phyloP scores from a whole-genome alignment of 2,888 invertebrate genomes.

The Tolmerus cingulatus region DNA sequence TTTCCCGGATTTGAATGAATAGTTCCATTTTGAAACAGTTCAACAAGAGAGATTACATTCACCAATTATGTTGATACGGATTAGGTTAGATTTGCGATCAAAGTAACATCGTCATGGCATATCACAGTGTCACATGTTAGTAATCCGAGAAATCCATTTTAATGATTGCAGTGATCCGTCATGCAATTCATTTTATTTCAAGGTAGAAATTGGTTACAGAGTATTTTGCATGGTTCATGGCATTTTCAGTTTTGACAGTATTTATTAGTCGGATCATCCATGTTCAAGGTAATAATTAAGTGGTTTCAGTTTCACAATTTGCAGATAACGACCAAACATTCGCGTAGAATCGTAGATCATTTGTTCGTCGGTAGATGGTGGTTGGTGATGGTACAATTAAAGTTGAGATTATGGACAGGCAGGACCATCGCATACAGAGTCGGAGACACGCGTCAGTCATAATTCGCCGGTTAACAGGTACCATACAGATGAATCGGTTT shows the following conservation, averaged over 20 bases:
- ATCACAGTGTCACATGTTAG: constrained; percentile 30
- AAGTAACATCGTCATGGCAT: constrained; percentile 21
- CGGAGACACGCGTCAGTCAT: constrained; percentile 36
- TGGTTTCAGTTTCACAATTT: constrained; percentile 27
- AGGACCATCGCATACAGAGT: constrained; percentile 41
- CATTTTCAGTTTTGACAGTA: constrained; percentile 11
- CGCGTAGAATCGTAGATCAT: constrained; percentile 34
- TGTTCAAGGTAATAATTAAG: constrained; percentile 8
- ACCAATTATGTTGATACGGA: constrained; percentile 22
- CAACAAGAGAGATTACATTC: constrained; percentile 14
- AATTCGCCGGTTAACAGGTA: constrained; percentile 33
- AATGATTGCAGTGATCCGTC: constrained; percentile 23
- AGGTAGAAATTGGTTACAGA: constrained; percentile 16
- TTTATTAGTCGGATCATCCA: constrained; percentile 23
- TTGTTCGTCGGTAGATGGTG: constrained; percentile 23
- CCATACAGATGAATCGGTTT: constrained; percentile 41
- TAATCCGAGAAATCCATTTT: constrained; percentile 31
- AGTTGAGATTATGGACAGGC: constrained; percentile 39
- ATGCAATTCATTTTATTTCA: constrained; percentile 18
- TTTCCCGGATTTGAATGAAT: constrained; percentile 18
- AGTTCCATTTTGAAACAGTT: constrained; percentile 21
- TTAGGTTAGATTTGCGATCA: constrained; percentile 19
- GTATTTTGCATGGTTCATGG: constrained; percentile 18
- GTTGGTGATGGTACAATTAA: constrained; percentile 37
- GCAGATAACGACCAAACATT: constrained; percentile 38